phyloP scores from a whole-genome alignment of 2,888 invertebrate genomes.

The Lasioglossum leucozonium region DNA sequence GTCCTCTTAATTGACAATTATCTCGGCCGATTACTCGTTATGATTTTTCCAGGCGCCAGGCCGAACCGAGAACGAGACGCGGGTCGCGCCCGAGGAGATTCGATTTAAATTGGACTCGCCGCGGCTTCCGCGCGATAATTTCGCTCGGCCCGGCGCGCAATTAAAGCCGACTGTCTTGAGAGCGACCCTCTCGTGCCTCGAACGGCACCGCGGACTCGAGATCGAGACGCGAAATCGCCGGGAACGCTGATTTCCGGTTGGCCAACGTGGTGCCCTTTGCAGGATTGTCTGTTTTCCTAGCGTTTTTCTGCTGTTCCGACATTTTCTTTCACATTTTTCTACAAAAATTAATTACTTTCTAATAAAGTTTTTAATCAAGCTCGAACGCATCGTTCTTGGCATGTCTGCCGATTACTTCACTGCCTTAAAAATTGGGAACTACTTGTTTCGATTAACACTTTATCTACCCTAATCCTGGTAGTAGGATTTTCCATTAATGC shows the following conservation, averaged over 20 bases:
- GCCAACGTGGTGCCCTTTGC: neutral
- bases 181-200: neutral
- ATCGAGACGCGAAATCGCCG: neutral
- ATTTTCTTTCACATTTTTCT: too few species aligned
- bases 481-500: too few species aligned
- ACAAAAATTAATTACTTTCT: too few species aligned
- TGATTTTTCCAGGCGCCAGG: slow-evolving; percentile 12
- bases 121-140: slow-evolving; percentile 21
- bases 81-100: neutral
- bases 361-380: too few species aligned
- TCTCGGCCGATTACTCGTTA: slow-evolving; percentile 34
- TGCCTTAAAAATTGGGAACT: too few species aligned
- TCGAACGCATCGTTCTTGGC: too few species aligned
- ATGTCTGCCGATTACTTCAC: too few species aligned
- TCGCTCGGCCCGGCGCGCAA: neutral
- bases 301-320: too few species aligned
- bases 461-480: too few species aligned
- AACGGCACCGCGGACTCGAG: neutral
- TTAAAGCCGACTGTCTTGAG: neutral
- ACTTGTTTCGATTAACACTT: too few species aligned
- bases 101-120: slow-evolving; percentile 20
- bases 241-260: neutral
- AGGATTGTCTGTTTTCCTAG: too few species aligned
- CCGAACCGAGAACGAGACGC: neutral
- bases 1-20: slow-evolving; percentile 45